A percentile compares a stretch with the other conserved stretches of the same genome.
Conservation (phyloP, 2,797 vertebrate species). For the Kryptolebias ocellatus region DNA sequence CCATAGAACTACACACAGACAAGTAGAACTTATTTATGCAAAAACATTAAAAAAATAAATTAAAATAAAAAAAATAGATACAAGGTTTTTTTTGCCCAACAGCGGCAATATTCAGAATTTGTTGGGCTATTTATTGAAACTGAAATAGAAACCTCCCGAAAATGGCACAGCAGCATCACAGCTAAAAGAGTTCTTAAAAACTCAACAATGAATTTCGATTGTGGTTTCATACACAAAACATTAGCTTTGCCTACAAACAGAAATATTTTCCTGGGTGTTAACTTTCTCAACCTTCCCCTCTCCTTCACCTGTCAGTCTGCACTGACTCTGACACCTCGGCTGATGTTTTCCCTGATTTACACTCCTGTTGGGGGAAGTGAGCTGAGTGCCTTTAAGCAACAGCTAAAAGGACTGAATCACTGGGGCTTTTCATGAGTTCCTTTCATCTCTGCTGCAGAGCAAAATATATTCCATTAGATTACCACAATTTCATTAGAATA, state of each 20-base stretch:
- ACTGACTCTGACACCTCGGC: slow-evolving; percentile 30
- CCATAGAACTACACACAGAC: too few species aligned
- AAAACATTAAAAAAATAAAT: too few species aligned
- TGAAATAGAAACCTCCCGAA: neutral
- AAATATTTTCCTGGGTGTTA: neutral
- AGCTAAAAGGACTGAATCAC: slow-evolving; percentile 49
- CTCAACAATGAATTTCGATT: neutral
- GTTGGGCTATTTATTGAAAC: neutral
- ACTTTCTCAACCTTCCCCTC: neutral
- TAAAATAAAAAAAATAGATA: too few species aligned
- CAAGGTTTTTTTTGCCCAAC: too few species aligned
- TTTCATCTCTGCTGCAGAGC: slow-evolving; percentile 66
- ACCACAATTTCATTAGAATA: slow-evolving; percentile 59
- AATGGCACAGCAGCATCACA: neutral
- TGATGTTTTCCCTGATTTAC: slow-evolving; percentile 46
- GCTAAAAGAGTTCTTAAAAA: neutral
- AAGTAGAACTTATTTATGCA: too few species aligned
- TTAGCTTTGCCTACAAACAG: neutral
- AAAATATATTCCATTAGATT: slow-evolving; percentile 70
- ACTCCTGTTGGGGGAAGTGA: slow-evolving; percentile 43
- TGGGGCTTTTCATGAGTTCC: slow-evolving; percentile 56
- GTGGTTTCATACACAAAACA: neutral
- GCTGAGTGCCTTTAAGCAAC: slow-evolving; percentile 56
- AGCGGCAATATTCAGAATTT: too few species aligned
- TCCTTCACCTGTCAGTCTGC: neutral